Conservation (phyloP, 2,113 vertebrate genomes). For the Thunnus maccoyii region DNA sequence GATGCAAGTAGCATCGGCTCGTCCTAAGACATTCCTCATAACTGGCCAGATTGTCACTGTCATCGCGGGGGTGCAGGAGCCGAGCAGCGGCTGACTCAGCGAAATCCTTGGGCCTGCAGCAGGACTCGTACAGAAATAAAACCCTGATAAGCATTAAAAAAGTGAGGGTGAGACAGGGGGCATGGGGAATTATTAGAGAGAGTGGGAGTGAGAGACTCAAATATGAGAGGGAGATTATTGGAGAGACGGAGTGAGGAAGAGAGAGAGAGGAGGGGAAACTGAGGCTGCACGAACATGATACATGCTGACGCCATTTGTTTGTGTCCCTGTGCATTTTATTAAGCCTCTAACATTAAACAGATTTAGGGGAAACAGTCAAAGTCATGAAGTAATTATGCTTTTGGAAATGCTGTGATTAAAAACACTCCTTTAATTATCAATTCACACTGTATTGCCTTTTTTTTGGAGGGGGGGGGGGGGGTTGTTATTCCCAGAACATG, state of each 20-base stretch:
- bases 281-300: constrained; percentile 47
- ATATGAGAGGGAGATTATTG: constrained; percentile 70
- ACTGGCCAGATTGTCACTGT: constrained; percentile 64
- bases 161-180: constrained; percentile 48
- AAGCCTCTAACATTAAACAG: constrained; percentile 77
- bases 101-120: constrained; percentile 55
- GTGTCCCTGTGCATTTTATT: constrained; percentile 76
- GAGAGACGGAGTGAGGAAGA: constrained; percentile 39
- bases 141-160: constrained; percentile 75
- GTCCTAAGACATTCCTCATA: constrained; percentile 61
- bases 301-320: constrained; percentile 79
- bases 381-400: constrained; percentile 76
- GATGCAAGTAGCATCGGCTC: constrained; percentile 28
- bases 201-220: constrained; percentile 58
- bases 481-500: constrained; percentile 58
- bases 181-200: constrained; percentile 66
- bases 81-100: constrained; percentile 70
- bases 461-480: background rate
- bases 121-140: constrained; percentile 67
- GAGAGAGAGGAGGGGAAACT: constrained; percentile 26
- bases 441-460: constrained; percentile 31
- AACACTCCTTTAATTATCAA: constrained; percentile 59
- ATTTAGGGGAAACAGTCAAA: constrained; percentile 75
- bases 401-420: constrained; percentile 75
- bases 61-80: constrained; percentile 47